Conservation (phyloP, 2,113 vertebrate species). For the Nyctereutes procyonoides region DNA sequence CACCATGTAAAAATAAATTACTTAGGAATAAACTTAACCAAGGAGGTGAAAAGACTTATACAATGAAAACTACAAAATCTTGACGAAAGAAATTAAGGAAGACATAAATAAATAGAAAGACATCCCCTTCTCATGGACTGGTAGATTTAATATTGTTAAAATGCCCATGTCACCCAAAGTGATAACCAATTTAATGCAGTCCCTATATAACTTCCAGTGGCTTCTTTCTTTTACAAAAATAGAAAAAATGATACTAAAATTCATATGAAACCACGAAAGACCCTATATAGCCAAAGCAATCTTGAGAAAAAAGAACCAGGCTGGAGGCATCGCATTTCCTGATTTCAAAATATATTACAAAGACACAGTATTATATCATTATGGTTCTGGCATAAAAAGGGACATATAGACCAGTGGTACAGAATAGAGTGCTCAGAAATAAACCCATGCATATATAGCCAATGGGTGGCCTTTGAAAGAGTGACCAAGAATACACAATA, state of each 20-base stretch:
- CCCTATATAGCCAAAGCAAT: not conserved
- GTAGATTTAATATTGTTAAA: not conserved
- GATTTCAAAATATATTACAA: not conserved
- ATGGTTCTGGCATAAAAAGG: not conserved
- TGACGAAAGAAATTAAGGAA: not conserved
- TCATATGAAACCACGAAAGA: not conserved
- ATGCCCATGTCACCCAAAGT: not conserved
- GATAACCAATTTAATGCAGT: not conserved
- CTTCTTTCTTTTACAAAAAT: not conserved
- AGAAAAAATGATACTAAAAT: not conserved
- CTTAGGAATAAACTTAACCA: not conserved
- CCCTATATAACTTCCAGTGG: not conserved
- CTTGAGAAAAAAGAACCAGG: not conserved
- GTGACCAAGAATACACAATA: not conserved
- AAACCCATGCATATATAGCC: not conserved
- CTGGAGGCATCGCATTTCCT: not conserved
- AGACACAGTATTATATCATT: not conserved
- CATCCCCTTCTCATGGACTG: not conserved
- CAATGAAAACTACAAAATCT: not conserved
- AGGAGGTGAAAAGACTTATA: not conserved
- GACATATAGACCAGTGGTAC: not conserved
- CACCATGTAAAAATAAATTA: not conserved
- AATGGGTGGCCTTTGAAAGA: not conserved
- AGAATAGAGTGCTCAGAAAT: not conserved
- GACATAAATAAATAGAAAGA: not conserved